Conservation (phyloP, 2,888 invertebrate genomes). For the Monochamus alternatus region DNA sequence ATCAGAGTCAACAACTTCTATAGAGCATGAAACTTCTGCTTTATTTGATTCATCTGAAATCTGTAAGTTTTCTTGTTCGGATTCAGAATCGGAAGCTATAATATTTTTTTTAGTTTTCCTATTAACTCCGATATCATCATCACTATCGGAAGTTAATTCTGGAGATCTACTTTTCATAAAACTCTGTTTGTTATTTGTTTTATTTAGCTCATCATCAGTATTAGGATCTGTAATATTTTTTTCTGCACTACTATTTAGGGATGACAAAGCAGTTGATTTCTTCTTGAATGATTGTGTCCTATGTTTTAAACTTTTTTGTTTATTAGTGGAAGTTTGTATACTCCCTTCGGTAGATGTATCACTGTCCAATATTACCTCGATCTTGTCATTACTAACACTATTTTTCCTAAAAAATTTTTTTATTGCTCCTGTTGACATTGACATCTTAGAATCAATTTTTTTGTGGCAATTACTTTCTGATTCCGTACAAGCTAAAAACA, state of each 20-base stretch:
- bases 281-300: slow-evolving; percentile 1
- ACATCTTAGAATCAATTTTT: background rate
- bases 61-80: slow-evolving; percentile 2
- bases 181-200: background rate
- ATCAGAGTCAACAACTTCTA: background rate
- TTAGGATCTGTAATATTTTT: background rate
- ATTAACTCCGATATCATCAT: slow-evolving; percentile 9
- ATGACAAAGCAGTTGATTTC: background rate
- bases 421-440: background rate
- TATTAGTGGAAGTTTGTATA: background rate
- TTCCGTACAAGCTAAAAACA: background rate
- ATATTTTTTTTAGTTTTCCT: slow-evolving; percentile 18
- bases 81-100: slow-evolving; percentile 20
- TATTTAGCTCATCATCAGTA: background rate
- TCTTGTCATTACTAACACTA: background rate
- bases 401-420: background rate
- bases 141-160: slow-evolving; percentile 27
- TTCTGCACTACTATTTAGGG: background rate
- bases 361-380: background rate
- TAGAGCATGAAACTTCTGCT: slow-evolving; percentile 6
- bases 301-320: background rate
- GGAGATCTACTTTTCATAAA: background rate
- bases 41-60: background rate
- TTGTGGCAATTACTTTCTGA: background rate
- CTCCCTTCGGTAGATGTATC: background rate